These are phyloP conservation scores for Spisula solida DNA, from an alignment of 2,888 invertebrate genomes.

Conservation along the genomic window DNA sequence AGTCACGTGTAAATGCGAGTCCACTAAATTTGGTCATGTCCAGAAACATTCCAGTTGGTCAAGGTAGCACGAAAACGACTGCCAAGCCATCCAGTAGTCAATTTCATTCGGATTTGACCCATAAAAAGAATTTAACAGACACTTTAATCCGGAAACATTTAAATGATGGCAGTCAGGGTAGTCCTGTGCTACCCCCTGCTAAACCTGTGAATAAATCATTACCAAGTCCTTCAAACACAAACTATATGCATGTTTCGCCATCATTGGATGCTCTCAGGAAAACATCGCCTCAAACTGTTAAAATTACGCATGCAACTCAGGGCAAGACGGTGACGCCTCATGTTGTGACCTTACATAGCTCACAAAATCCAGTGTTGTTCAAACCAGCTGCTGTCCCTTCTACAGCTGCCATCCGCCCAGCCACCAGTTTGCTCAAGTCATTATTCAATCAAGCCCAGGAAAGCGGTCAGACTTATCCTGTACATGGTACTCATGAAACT, in stretches of 20 bases:
- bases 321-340: conserved; percentile 39
- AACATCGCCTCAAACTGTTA: conserved; percentile 59
- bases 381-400: conserved; percentile 35
- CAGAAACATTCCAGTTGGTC: conserved; percentile 40
- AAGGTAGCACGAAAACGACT: conserved; percentile 28
- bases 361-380: conserved; percentile 48
- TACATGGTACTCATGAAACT: not conserved
- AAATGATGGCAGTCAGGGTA: conserved; percentile 41
- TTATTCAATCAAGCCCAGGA: conserved; percentile 58
- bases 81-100: conserved; percentile 49
- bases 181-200: conserved; percentile 27
- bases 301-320: conserved; percentile 50
- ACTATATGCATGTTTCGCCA: conserved; percentile 21
- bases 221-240: conserved; percentile 19
- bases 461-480: conserved; percentile 25
- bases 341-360: conserved; percentile 42
- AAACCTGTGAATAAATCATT: conserved; percentile 34
- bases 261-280: conserved; percentile 64
- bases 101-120: conserved; percentile 28
- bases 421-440: conserved; percentile 54
- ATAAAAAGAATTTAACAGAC: conserved; percentile 51
- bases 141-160: conserved; percentile 61
- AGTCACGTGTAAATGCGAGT: conserved; percentile 44
- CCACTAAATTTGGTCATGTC: conserved; percentile 63
- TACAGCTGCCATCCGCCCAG: conserved; percentile 45